Conservation (phyloP, 2,888 invertebrate genomes). For the Linnaemya tessellans region DNA sequence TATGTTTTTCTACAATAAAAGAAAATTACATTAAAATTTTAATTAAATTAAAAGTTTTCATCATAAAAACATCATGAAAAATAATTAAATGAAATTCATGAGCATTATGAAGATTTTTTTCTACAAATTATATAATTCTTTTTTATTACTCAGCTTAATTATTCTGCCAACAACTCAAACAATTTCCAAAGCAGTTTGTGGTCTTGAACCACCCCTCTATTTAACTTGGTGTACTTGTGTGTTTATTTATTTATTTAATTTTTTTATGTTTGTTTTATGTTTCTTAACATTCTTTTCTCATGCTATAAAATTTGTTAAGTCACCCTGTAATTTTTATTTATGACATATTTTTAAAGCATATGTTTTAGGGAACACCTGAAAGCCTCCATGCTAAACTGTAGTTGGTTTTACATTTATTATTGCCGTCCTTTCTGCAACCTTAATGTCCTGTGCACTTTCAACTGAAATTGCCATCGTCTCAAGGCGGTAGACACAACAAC, state of each 20-base stretch:
- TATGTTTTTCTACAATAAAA: neutral
- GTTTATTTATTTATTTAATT: conserved; percentile 2
- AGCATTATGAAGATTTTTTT: neutral
- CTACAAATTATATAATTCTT: neutral
- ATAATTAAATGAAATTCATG: conserved; percentile 18
- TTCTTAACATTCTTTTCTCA: conserved; percentile 14
- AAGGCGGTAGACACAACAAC: conserved; percentile 55
- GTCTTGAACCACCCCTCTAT: neutral
- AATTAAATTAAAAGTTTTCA: conserved; percentile 2
- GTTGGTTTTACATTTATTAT: neutral
- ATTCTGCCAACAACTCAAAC: neutral
- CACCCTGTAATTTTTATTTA: conserved; percentile 61
- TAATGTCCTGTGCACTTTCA: conserved; percentile 64
- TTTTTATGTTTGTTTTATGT: conserved; percentile 14
- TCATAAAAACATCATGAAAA: conserved; percentile 5
- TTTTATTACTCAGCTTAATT: conserved; percentile 11
- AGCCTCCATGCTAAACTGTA: conserved; percentile 18
- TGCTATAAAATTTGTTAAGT: conserved; percentile 33
- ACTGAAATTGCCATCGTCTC: conserved; percentile 30
- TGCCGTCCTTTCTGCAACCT: neutral
- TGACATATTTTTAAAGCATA: conserved; percentile 53
- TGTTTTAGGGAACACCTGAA: conserved; percentile 54
- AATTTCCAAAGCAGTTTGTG: neutral
- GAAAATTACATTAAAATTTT: neutral
- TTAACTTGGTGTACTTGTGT: neutral